Conservation (phyloP, 2,888 invertebrate genomes). For the Uloborus plumipes region DNA sequence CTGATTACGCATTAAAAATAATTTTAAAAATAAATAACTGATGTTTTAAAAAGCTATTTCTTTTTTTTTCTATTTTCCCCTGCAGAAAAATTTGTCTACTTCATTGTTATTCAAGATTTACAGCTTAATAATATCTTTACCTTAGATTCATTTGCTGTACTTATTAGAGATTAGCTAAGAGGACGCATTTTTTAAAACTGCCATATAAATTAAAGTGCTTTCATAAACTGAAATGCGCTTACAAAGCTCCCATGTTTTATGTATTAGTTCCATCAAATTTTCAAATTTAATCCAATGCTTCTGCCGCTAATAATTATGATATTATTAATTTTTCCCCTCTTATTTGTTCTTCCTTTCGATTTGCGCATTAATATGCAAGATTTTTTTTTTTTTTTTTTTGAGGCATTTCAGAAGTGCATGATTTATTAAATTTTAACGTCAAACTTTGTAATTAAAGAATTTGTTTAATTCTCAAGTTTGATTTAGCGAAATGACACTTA, state of each 20-base stretch:
- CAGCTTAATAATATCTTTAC: conserved; percentile 39
- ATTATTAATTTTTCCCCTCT: conserved; percentile 13
- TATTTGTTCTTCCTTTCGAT: background rate
- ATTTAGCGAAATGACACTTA: background rate
- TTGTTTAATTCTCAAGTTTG: conserved; percentile 24
- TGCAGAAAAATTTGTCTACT: conserved; percentile 16
- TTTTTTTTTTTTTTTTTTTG: background rate
- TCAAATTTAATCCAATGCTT: conserved; percentile 36
- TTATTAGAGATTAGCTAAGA: conserved; percentile 20
- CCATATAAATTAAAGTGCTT: conserved; percentile 35
- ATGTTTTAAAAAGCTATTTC: too few species aligned
- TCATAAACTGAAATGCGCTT: conserved; percentile 25
- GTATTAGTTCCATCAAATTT: conserved; percentile 44
- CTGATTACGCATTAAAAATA: too few species aligned
- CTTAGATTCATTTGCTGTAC: conserved; percentile 25
- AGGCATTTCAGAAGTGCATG: conserved; percentile 20
- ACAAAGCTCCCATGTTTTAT: conserved; percentile 16
- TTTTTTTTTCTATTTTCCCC: conserved; percentile 23
- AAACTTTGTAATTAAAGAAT: conserved; percentile 30
- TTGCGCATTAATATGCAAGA: conserved; percentile 11
- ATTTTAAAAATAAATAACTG: too few species aligned
- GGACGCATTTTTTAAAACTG: conserved; percentile 33
- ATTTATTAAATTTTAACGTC: conserved; percentile 45
- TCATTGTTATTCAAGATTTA: background rate
- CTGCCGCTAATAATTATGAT: conserved; percentile 17